phyloP scores from a whole-genome alignment of 2,797 vertebrate species.

The Brachymystax lenok region DNA sequence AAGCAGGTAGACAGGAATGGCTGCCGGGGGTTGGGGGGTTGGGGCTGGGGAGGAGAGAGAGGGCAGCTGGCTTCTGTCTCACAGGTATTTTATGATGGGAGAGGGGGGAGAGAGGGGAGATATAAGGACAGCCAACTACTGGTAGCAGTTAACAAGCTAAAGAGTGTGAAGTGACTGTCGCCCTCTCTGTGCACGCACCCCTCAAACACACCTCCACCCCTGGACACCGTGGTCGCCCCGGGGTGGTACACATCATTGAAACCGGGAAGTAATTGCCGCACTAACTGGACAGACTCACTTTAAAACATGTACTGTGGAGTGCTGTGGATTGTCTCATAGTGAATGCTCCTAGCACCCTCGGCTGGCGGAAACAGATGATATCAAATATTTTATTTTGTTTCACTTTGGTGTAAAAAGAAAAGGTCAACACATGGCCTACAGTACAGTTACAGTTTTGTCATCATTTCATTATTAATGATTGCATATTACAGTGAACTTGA shows the following conservation, averaged over 20 bases:
- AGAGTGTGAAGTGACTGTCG: constrained; percentile 65
- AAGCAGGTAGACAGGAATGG: constrained; percentile 48
- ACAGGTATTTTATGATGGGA: constrained; percentile 43
- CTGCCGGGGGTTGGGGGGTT: constrained; percentile 32
- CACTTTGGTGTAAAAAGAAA: not conserved
- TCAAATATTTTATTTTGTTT: constrained; percentile 21
- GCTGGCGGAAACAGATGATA: not conserved
- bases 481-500: not conserved
- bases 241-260: constrained; percentile 53
- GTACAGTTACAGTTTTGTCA: not conserved
- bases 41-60: constrained; percentile 9
- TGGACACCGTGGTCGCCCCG: constrained; percentile 37
- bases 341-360: not conserved
- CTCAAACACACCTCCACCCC: constrained; percentile 58
- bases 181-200: constrained; percentile 39
- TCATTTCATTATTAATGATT: not conserved
- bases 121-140: constrained; percentile 45
- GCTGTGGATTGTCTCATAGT: not conserved
- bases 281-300: constrained; percentile 24
- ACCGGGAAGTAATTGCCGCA: constrained; percentile 34
- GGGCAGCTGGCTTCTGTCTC: constrained; percentile 27
- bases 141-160: constrained; percentile 59
- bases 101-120: constrained; percentile 22
- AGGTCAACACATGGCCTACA: not conserved
- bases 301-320: constrained; percentile 17